A percentile compares a stretch with the other conserved stretches of the same genome.
These are phyloP conservation scores for Paradisaea rubra DNA, from an alignment of 2,113 vertebrate species.

Conservation along the genomic window DNA sequence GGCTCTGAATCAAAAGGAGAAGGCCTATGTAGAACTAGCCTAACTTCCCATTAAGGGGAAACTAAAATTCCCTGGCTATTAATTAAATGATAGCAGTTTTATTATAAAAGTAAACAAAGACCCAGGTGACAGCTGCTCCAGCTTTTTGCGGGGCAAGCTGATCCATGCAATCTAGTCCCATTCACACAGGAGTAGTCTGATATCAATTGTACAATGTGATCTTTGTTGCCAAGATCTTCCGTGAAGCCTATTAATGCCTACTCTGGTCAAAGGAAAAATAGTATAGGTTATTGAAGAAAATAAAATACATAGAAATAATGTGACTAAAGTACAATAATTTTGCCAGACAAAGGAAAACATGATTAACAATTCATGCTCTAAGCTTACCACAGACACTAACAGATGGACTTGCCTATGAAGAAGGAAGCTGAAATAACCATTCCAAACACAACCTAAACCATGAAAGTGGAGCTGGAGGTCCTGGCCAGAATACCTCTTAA, in stretches of 20 bases:
- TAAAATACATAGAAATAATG: not conserved
- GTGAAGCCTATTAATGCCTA: not conserved
- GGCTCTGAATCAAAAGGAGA: not conserved
- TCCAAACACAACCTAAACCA: not conserved
- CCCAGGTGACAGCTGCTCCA: not conserved
- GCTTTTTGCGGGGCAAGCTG: not conserved
- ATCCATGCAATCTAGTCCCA: constrained; percentile 31
- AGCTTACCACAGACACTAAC: not conserved
- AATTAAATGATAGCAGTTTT: constrained; percentile 18
- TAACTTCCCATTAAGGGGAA: not conserved
- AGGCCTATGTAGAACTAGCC: not conserved
- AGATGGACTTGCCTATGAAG: not conserved
- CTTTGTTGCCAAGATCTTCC: constrained; percentile 22
- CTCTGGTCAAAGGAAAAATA: not conserved
- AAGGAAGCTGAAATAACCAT: not conserved
- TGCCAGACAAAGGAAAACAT: not conserved
- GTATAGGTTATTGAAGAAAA: not conserved
- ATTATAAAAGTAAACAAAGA: not conserved
- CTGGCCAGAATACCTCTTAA: not conserved
- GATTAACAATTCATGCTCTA: not conserved
- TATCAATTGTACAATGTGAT: constrained; percentile 14
- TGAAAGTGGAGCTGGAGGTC: not conserved
- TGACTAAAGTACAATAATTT: not conserved
- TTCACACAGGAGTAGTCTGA: not conserved
- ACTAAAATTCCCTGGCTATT: not conserved